Percentiles rank a stretch among this genome's conserved stretches.
Evolutionary conservation across 1,140 invertebrate species (phyloP).

Genomic region (Tetramorium alpestre): DNA sequence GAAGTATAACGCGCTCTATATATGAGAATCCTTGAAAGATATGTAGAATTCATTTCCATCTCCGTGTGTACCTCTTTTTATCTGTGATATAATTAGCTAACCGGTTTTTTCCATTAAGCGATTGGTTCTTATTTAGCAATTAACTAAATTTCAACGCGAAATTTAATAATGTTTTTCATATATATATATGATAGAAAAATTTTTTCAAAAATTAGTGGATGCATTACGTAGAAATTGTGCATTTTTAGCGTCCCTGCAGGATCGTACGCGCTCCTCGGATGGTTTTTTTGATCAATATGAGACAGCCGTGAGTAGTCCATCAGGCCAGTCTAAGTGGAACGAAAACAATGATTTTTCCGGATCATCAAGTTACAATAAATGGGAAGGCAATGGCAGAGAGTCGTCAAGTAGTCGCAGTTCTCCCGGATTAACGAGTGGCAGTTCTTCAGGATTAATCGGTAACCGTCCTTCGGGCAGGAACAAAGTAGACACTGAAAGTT

Average conservation of each 20-base stretch:
- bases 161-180: neutral
- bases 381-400: neutral
- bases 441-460: constrained; percentile 22
- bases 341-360: neutral
- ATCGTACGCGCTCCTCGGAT: neutral
- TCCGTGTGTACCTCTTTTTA: neutral
- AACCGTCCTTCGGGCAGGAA: constrained; percentile 32
- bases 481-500: neutral
- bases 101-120: neutral
- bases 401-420: constrained; percentile 19
- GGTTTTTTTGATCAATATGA: neutral
- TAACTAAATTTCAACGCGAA: neutral
- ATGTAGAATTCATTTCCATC: neutral
- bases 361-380: constrained; percentile 13
- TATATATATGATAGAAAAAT: neutral
- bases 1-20: neutral
- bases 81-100: neutral
- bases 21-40: constrained; percentile 15
- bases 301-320: neutral
- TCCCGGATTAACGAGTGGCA: neutral
- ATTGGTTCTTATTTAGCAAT: neutral
- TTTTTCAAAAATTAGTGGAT: neutral
- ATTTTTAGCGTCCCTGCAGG: constrained; percentile 33
- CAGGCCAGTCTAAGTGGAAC: neutral
- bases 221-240: constrained; percentile 8